Percentiles rank a stretch among this genome's conserved stretches.
Evolutionary conservation across 2,113 vertebrate species (phyloP).

Genomic region (Trichechus manatus): DNA sequence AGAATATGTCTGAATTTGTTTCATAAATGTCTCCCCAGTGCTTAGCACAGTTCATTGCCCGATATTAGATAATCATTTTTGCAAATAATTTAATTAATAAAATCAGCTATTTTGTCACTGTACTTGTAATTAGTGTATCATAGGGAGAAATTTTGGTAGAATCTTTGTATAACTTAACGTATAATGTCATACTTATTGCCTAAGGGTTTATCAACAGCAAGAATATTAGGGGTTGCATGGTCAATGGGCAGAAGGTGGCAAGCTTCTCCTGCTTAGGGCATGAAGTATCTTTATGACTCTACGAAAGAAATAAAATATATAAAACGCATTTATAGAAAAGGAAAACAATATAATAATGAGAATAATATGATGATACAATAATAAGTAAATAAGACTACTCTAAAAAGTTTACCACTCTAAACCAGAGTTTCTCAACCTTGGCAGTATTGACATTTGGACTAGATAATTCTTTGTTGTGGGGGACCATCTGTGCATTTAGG

Average conservation of each 20-base stretch:
- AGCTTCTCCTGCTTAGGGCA: not conserved
- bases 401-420: not conserved
- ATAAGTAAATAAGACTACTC: not conserved
- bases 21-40: not conserved
- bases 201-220: not conserved
- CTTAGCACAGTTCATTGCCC: not conserved
- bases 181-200: not conserved
- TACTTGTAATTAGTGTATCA: not conserved
- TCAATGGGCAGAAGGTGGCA: not conserved
- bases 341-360: not conserved
- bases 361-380: not conserved
- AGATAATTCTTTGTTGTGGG: no score
- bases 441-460: not conserved
- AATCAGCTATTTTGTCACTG: not conserved
- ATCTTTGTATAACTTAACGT: not conserved
- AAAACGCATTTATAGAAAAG: slow-evolving; percentile 20
- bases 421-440: not conserved
- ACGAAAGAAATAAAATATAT: not conserved
- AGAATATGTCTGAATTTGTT: not conserved
- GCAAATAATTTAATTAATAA: not conserved
- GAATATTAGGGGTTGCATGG: not conserved
- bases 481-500: not conserved
- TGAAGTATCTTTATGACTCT: not conserved
- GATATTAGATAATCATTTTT: not conserved
- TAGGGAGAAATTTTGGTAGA: not conserved